Conservation (phyloP, 2,797 vertebrate species). For the Phataginus tricuspis region DNA sequence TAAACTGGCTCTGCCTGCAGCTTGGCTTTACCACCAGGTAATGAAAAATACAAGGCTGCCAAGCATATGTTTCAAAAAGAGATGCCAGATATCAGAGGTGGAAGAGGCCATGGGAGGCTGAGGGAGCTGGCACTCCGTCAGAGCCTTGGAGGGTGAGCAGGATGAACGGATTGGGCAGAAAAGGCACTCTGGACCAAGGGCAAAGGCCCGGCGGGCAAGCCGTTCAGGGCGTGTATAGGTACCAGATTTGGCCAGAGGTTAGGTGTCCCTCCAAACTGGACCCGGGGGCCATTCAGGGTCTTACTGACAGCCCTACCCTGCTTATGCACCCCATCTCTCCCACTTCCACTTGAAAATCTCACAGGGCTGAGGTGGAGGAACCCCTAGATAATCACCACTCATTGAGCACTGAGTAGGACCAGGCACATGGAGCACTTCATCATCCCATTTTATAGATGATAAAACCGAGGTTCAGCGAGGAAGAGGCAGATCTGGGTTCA, state of each 20-base stretch:
- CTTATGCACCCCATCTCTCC: rapidly evolving
- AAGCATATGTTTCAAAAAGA: neutral
- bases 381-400: neutral
- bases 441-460: neutral
- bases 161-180: neutral
- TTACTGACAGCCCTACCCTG: neutral
- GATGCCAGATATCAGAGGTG: neutral
- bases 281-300: neutral
- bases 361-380: neutral
- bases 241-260: neutral
- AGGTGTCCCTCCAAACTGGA: neutral
- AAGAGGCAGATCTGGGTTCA: neutral
- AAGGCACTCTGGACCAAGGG: neutral
- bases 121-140: neutral
- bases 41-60: neutral
- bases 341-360: neutral
- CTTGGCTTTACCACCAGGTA: neutral
- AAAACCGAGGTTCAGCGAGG: neutral
- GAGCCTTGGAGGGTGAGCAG: neutral
- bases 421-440: neutral
- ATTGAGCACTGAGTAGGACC: neutral
- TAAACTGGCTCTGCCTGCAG: neutral
- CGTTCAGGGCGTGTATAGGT: rapidly evolving
- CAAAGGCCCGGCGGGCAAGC: too few species aligned
- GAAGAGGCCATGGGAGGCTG: neutral